Percentiles rank a stretch among this genome's conserved stretches.
Conservation (phyloP, 2,888 invertebrate species). For the Chymomyza amoena region DNA sequence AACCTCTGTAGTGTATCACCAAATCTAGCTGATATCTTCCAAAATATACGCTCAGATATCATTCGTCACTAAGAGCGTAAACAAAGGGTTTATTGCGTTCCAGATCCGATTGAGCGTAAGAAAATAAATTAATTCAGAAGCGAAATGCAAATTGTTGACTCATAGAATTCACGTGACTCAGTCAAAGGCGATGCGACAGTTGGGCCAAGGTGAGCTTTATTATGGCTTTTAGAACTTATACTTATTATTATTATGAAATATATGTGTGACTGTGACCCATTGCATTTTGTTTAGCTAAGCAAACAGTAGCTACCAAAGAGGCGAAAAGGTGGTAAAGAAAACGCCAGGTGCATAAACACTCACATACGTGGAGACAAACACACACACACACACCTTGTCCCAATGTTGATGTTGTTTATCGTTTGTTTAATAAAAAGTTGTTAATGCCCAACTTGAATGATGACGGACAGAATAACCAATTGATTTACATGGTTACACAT, state of each 20-base stretch:
- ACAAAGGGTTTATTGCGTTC: background rate
- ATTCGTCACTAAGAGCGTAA: no score
- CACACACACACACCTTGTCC: background rate
- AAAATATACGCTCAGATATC: no score
- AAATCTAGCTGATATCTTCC: no score
- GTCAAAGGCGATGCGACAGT: background rate
- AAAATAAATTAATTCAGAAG: background rate
- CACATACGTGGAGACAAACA: background rate
- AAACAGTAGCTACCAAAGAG: background rate
- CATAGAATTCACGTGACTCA: slow-evolving; percentile 41
- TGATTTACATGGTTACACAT: slow-evolving; percentile 26
- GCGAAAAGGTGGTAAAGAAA: background rate
- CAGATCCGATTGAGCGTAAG: background rate
- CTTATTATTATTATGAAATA: background rate
- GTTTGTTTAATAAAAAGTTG: background rate
- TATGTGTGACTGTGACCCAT: slow-evolving; percentile 20
- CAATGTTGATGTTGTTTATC: background rate
- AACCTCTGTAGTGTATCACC: no score
- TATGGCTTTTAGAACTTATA: slow-evolving; percentile 23
- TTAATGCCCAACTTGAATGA: background rate
- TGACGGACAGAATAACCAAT: slow-evolving; percentile 17
- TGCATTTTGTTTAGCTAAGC: slow-evolving; percentile 46
- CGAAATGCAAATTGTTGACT: background rate
- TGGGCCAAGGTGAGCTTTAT: slow-evolving; percentile 65
- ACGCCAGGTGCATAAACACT: slow-evolving; percentile 39